Base-by-base conservation (phyloP, 1,140 invertebrate genomes). In the Tribolium madens region DNA sequence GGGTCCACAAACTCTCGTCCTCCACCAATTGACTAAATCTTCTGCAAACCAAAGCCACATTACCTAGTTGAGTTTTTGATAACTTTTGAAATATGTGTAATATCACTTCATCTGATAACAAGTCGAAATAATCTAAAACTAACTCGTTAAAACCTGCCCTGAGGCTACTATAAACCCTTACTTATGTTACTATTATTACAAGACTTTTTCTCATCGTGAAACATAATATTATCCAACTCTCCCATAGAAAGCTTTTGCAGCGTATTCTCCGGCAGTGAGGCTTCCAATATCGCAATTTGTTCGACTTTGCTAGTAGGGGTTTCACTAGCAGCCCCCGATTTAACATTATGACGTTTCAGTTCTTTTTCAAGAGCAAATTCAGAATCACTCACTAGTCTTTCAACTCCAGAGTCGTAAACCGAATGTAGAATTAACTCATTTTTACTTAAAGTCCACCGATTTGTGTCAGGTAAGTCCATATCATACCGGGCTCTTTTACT, bases 1-100 rank as follows among this genome's bases (percentile, higher is more conserved):
- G 88, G 42, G 90, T 91, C 96, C 96, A 97, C 2, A 97, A 86
- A 1, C 90, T 92, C 80, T 96, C 94, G 85, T 97, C 95, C 52
- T 91, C 91, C 14, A 91, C 90, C 78, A 96, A 88, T 81, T 91
- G 87, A 83, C 91, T 89, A 79, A 86, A 94, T 87, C 92, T 88
- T 68, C 89, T 89, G 81, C 91, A 93, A 1, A 95, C 93, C 74
- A 89, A 85, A 72, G 92, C 90, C 83, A 92, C 92, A 79, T 91
- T 89, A 47, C 91, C 89, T 52, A 97, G 86, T 9, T 91, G 90
- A 78, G 90, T 89, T 83, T 95, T 96, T 4, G 94, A 93, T 47
- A 97, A 87, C 91, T 92, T 95, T 81, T 91, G 90, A 75, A 97
- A 92, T 36, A 97, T 92, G 78, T 91, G 89, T n/a, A 97, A 85